phyloP scores from a whole-genome alignment of 1,140 invertebrate species.

The Agraylea sexmaculata region DNA sequence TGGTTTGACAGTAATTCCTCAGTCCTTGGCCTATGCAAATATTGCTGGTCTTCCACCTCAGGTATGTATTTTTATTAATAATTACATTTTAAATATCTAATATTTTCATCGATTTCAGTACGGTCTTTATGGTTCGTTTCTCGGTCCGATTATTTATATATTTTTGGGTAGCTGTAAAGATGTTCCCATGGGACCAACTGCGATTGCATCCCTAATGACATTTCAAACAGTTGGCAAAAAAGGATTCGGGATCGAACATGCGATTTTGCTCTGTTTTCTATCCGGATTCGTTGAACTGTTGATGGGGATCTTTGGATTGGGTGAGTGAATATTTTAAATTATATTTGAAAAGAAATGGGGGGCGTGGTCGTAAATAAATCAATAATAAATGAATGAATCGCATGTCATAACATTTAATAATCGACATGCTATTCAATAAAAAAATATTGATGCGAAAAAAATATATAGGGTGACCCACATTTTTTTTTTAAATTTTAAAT shows the following conservation, averaged over 20 bases:
- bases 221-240: slow-evolving; percentile 55
- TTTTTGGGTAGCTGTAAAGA: slow-evolving; percentile 84
- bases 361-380: neutral
- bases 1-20: slow-evolving; percentile 72
- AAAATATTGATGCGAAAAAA: slow-evolving; percentile 1
- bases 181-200: slow-evolving; percentile 78
- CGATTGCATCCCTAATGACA: slow-evolving; percentile 71
- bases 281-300: slow-evolving; percentile 67
- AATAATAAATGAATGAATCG: too few relatives aligned
- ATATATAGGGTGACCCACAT: too few relatives aligned
- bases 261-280: slow-evolving; percentile 69
- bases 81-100: slow-evolving; percentile 1
- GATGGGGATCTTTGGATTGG: slow-evolving; percentile 79
- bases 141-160: slow-evolving; percentile 84
- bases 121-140: slow-evolving; percentile 83
- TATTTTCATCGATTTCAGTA: slow-evolving; percentile 44
- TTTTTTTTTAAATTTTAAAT: too few relatives aligned
- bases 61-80: slow-evolving; percentile 28
- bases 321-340: slow-evolving; percentile 33
- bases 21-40: slow-evolving; percentile 71
- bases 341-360: neutral
- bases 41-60: slow-evolving; percentile 68
- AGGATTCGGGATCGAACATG: slow-evolving; percentile 51
- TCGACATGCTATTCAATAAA: too few relatives aligned
- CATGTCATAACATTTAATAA: too few relatives aligned